Evolutionary conservation across 2,113 vertebrate species (phyloP), one percentile per base, ranked within the genome.

Genomic region (Odontophorus gujanensis): DNA sequence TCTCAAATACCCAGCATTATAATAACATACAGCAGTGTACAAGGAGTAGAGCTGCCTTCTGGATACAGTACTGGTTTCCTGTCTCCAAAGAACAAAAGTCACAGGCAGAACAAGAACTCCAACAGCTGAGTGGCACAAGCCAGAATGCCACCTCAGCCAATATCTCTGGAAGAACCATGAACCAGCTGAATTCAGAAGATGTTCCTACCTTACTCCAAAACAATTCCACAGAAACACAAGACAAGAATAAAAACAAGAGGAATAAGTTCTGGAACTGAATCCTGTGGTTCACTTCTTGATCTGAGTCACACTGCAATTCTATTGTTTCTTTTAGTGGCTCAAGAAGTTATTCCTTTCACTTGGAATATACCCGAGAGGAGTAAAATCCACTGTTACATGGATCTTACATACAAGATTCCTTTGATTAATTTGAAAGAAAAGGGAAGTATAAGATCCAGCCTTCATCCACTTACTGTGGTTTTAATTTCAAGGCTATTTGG

Each of bases 1-100:
- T 83, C 92, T 50, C 93, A 94, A 85, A 96, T 96, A 81, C 95
- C 97, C 74, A 96, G 72, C 61, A 97, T 97, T 75, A 91, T 93
- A 76, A 34, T 96, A 89, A 96, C 92, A 17, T 96, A 87, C 92
- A 96, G 93, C 88, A 93, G 68, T 13, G 42, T n/a, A 57, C 96
- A 96, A 72, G 89, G 74, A 76, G 66, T 18, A 73, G 88, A 95
- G 18, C 62, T 74, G 61, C 67, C 86, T 92, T 93, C 82, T 42
- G 76, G 67, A 71, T 84, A 90, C 74, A 92, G 55, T 59, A 92
- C 91, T 50, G 76, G 9, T 47, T 85, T 96, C 38, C 82, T 95
- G 38, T 22, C 83, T 59, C 92, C 95, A 22, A 93, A 93, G 58
- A 59, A 67, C 68, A 92, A 85, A 38, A 91, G 69, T 14, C 92